Conservation (phyloP, 2,113 vertebrate genomes). For the Crotalus helleri region DNA sequence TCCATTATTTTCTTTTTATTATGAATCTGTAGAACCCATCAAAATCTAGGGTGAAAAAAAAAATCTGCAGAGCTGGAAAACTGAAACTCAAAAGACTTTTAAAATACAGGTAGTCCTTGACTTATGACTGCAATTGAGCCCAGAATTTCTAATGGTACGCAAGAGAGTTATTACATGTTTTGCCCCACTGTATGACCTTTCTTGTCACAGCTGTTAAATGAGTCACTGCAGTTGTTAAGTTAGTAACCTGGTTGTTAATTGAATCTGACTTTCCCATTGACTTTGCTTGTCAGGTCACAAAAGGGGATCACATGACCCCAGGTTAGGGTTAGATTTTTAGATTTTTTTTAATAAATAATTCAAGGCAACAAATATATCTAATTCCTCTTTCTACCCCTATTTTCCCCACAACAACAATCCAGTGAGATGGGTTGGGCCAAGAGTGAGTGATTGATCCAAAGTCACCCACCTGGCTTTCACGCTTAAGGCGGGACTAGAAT, state of each 20-base stretch:
- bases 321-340: too few relatives aligned
- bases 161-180: not conserved
- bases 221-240: too few relatives aligned
- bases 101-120: not conserved
- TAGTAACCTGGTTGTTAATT: not conserved
- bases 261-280: not conserved
- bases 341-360: too few relatives aligned
- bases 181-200: not conserved
- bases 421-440: too few relatives aligned
- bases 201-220: not conserved
- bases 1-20: conserved; percentile 34
- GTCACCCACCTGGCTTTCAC: not conserved
- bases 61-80: not conserved
- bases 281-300: not conserved
- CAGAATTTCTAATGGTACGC: not conserved
- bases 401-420: not conserved
- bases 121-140: not conserved
- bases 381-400: not conserved
- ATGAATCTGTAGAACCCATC: conserved; percentile 43
- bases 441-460: not conserved
- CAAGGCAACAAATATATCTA: too few relatives aligned
- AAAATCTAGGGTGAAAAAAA: conserved; percentile 22
- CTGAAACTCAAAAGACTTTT: conserved; percentile 25
- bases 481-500: not conserved
- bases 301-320: too few relatives aligned